Percentiles rank a stretch among this genome's conserved stretches.
phyloP scores from a whole-genome alignment of 2,113 vertebrate species.

The Stegostoma tigrinum region DNA sequence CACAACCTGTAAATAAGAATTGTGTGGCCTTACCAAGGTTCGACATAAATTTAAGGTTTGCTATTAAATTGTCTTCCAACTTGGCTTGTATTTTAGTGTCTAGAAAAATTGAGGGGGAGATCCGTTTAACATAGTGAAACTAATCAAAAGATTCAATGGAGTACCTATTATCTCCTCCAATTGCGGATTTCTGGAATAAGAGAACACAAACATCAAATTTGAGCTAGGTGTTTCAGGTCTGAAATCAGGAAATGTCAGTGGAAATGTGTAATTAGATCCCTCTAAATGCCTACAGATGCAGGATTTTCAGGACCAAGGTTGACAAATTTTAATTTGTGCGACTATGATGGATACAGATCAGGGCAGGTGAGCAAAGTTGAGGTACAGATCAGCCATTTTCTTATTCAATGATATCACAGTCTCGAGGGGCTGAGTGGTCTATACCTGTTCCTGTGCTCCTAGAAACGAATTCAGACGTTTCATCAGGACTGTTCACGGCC shows the following conservation, averaged over 20 bases:
- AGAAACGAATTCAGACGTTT: not conserved
- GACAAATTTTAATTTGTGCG: not conserved
- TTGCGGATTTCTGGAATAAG: not conserved
- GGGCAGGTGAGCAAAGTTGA: not conserved
- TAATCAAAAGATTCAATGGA: not conserved
- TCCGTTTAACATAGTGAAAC: not conserved
- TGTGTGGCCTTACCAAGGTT: not conserved
- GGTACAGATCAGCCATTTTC: not conserved
- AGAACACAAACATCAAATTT: not conserved
- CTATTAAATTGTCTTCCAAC: not conserved
- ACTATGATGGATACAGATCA: not conserved
- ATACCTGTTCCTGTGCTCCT: not conserved
- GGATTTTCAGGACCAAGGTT: not conserved
- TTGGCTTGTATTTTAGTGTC: not conserved
- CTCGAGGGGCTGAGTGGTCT: not conserved
- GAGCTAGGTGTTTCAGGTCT: not conserved
- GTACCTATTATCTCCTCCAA: not conserved
- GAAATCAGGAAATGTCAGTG: not conserved
- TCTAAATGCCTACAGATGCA: not conserved
- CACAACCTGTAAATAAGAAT: not conserved
- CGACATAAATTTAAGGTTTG: not conserved
- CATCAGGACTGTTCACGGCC: not conserved
- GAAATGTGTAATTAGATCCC: not conserved
- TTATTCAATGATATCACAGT: not conserved
- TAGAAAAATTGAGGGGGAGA: not conserved